Percentiles rank a stretch among this genome's conserved stretches.
Evolutionary conservation across 2,888 invertebrate species (phyloP).

Genomic region (Leptopterna dolabrata): DNA sequence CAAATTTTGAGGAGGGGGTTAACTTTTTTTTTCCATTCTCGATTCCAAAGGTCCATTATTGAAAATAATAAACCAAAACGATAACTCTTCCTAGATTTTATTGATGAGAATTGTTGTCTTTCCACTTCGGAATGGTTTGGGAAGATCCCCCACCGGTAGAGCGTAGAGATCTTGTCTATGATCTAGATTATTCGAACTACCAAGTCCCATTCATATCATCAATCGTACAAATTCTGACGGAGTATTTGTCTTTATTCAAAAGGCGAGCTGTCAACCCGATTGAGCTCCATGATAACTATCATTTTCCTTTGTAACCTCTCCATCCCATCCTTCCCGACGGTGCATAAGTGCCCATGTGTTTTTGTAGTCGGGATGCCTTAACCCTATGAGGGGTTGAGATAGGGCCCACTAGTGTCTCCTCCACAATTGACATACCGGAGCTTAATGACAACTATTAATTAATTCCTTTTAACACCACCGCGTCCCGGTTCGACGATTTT

Average conservation of each 20-base stretch:
- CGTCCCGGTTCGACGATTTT: not conserved
- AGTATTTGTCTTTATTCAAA: not conserved
- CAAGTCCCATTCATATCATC: not conserved
- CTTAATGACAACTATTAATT: slow-evolving; percentile 2
- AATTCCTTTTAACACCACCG: not conserved
- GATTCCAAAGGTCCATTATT: too few species aligned
- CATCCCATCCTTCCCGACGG: not conserved
- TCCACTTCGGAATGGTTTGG: not conserved
- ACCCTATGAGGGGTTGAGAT: not conserved
- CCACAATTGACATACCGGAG: not conserved
- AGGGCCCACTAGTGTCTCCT: not conserved
- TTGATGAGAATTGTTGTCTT: not conserved
- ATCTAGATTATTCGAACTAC: not conserved
- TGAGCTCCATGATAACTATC: not conserved
- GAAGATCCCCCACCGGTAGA: not conserved
- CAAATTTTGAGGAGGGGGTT: too few species aligned
- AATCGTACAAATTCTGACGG: not conserved
- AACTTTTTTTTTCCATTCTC: too few species aligned
- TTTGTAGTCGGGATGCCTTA: not conserved
- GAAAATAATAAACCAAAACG: too few species aligned
- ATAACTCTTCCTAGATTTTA: too few species aligned
- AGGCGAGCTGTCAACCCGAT: not conserved
- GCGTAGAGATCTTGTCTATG: not conserved
- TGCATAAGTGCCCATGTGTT: too few species aligned
- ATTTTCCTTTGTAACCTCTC: not conserved